Evolutionary conservation across 2,888 invertebrate genomes (phyloP).

Genomic region (Elysia crispata): DNA sequence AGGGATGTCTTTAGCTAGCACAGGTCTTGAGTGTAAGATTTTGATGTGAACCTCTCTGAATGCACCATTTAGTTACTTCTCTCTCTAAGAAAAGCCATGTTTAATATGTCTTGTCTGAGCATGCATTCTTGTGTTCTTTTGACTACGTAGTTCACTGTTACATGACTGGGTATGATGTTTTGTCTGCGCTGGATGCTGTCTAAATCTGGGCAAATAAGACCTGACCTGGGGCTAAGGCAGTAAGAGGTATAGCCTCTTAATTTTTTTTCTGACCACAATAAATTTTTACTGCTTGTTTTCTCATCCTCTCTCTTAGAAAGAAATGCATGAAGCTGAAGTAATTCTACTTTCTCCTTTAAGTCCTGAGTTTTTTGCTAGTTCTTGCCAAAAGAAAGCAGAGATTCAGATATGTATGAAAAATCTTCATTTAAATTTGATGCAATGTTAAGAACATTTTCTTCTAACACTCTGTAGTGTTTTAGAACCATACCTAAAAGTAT

Average conservation of each 20-base stretch:
- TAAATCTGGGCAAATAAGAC: not conserved
- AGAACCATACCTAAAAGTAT: too few relatives aligned
- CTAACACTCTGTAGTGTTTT: too few relatives aligned
- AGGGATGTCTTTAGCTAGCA: not conserved
- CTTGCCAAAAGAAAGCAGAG: too few relatives aligned
- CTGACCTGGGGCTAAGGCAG: not conserved
- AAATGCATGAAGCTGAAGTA: not conserved
- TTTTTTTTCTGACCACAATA: not conserved
- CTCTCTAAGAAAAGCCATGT: not conserved
- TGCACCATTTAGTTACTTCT: not conserved
- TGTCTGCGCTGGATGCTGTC: not conserved
- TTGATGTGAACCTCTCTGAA: not conserved
- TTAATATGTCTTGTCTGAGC: not conserved
- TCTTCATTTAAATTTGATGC: not conserved
- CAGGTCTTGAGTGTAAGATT: slow-evolving; percentile 9
- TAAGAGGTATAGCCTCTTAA: not conserved
- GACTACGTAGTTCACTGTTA: not conserved
- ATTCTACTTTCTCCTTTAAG: too few relatives aligned
- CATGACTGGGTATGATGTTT: slow-evolving; percentile 22
- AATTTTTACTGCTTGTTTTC: not conserved
- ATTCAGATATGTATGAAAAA: too few relatives aligned
- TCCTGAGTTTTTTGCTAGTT: not conserved
- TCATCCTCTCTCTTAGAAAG: not conserved
- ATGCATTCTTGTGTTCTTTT: not conserved
- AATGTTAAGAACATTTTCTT: not conserved